A percentile compares a stretch with the other conserved stretches of the same genome.
Evolutionary conservation across 2,888 invertebrate genomes (phyloP).

Genomic region (Mythimna ferrago): DNA sequence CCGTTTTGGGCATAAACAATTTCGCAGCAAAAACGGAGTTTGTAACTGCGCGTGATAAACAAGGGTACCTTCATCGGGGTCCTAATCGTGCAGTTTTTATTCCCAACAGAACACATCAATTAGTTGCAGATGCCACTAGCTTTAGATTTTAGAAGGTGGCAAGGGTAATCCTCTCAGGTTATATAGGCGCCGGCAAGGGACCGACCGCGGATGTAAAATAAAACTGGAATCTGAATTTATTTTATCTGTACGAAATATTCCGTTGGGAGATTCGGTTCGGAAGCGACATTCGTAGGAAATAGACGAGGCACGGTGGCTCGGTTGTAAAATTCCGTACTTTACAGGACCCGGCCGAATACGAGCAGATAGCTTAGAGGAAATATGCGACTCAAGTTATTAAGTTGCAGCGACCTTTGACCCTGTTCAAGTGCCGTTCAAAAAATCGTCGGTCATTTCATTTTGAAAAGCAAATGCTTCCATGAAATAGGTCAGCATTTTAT

Average conservation of each 20-base stretch:
- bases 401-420: slow-evolving; percentile 39
- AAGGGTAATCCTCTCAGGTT: slow-evolving; percentile 77
- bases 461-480: not conserved
- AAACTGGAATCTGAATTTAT: slow-evolving; percentile 72
- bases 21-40: slow-evolving; percentile 64
- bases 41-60: slow-evolving; percentile 49
- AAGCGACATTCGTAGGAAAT: slow-evolving; percentile 67
- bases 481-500: not conserved
- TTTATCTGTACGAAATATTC: slow-evolving; percentile 58
- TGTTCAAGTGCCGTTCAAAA: slow-evolving; percentile 22
- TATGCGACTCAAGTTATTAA: slow-evolving; percentile 48
- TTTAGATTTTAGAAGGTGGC: slow-evolving; percentile 80
- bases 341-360: slow-evolving; percentile 63
- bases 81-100: slow-evolving; percentile 85
- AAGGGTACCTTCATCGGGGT: slow-evolving; percentile 50
- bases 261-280: slow-evolving; percentile 67
- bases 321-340: slow-evolving; percentile 70
- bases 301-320: slow-evolving; percentile 58
- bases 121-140: slow-evolving; percentile 84
- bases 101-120: slow-evolving; percentile 83
- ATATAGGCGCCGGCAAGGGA: slow-evolving; percentile 71
- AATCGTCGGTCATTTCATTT: slow-evolving; percentile 19
- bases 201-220: slow-evolving; percentile 66
- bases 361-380: slow-evolving; percentile 40
- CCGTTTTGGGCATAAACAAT: slow-evolving; percentile 55